Evolutionary conservation across 2,113 vertebrate genomes (phyloP), one percentile per base, ranked within the genome.

Genomic region (Pungitius pungitius): DNA sequence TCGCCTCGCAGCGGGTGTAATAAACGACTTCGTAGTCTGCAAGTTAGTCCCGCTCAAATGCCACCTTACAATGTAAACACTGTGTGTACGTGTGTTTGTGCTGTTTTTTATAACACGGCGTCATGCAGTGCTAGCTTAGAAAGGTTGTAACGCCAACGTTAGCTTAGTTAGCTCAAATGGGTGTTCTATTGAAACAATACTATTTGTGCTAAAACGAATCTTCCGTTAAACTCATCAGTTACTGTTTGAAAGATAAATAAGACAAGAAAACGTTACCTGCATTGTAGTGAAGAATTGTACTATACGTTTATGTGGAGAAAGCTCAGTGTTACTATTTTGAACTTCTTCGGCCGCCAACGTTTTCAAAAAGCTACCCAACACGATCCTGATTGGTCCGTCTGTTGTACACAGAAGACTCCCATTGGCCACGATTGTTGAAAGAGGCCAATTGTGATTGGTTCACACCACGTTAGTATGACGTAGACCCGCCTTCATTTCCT

Each of bases 321-420:
- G 0, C 0, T 7, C 39, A 20, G 26, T 33, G 42, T 24, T 59
- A 22, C 1, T 57, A 5, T 43, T 55, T 10, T 14, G n/a, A 75
- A 79, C 42, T 43, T 47, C 45, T 10, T 20, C 56, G 2, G 51
- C 86, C 88, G 91, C 88, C 88, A 91, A 87, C 76, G 78, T 83
- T 90, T 92, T 91, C 79, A 90, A 91, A 91, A 78, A 71, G 33
- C 24, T n/a, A 1, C 2, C 30, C 20, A 26, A 1, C 15, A 0
- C 15, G 20, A 55, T 49, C 0, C 17, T 3, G 69, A 87, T 92
- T 92, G 83, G 85, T 58, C 15, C 1, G 2, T 8, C 1, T 6
- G 26, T 20, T 11, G 0, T 33, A 6, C 6, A 66, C 1, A 0
- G 0, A 57, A 0, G 1, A 43, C 33, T 66, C 30, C 61, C n/a